A percentile compares a stretch with the other conserved stretches of the same genome.
Evolutionary conservation across 2,113 vertebrate genomes (phyloP).

Genomic region (Tetrao urogallus): DNA sequence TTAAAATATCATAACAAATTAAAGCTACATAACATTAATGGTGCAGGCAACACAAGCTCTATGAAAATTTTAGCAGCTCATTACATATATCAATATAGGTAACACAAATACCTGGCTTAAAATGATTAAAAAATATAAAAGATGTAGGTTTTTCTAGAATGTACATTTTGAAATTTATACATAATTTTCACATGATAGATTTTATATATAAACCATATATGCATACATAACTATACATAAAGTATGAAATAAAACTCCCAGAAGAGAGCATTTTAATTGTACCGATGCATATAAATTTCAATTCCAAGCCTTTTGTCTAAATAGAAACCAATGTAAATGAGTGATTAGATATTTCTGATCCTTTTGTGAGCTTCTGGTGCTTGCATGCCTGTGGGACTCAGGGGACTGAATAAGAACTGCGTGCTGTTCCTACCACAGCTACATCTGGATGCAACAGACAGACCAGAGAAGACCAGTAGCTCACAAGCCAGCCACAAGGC

Average conservation of each 20-base stretch:
- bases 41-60: not conserved
- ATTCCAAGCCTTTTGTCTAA: not conserved
- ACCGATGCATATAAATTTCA: not conserved
- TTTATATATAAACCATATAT: not conserved
- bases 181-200: not conserved
- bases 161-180: not conserved
- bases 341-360: not conserved
- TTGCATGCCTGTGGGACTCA: not conserved
- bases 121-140: not conserved
- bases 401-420: not conserved
- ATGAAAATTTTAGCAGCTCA: not conserved
- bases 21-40: not conserved
- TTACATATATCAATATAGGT: not conserved
- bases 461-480: rapidly evolving
- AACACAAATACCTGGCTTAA: not conserved
- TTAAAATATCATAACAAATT: not conserved
- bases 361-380: not conserved
- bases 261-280: not conserved
- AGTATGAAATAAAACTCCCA: not conserved
- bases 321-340: not conserved
- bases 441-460: not conserved
- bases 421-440: rapidly evolving
- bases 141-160: not conserved
- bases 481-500: not conserved
- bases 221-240: not conserved